Conservation (phyloP, 1,140 invertebrate genomes). For the Belonocnema kinseyi region DNA sequence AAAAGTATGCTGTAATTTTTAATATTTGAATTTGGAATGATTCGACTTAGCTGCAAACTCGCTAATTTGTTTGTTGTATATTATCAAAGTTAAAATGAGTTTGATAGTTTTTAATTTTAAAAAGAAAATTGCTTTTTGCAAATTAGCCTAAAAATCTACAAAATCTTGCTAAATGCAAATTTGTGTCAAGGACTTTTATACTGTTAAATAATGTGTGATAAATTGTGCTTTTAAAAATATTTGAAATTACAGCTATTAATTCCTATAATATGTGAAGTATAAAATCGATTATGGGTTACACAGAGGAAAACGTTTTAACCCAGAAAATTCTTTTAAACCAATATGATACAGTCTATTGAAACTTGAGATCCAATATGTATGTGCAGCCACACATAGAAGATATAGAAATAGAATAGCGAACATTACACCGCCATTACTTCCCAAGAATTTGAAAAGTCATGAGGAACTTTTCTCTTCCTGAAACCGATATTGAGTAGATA, state of each 20-base stretch:
- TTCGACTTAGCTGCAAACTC: too few species aligned
- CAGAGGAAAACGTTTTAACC: not conserved
- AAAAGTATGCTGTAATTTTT: too few species aligned
- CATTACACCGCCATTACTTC: not conserved
- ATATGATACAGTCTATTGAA: conserved; percentile 15
- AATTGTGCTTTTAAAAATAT: not conserved
- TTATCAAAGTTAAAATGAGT: too few species aligned
- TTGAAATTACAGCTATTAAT: not conserved
- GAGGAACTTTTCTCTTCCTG: not conserved
- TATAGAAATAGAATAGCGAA: not conserved
- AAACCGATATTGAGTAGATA: not conserved
- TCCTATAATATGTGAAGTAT: not conserved
- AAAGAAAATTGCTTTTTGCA: too few species aligned
- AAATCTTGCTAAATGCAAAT: too few species aligned
- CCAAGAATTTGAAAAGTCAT: not conserved
- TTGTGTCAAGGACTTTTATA: too few species aligned
- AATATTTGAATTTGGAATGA: too few species aligned
- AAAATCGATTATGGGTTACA: not conserved
- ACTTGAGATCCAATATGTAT: not conserved
- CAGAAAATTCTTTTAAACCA: conserved; percentile 1
- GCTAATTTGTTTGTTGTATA: too few species aligned
- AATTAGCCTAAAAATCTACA: too few species aligned
- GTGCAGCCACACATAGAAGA: not conserved
- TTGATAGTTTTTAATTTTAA: too few species aligned
- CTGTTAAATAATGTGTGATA: too few species aligned